Base-by-base conservation (phyloP, 2,888 invertebrate genomes). In the Andricus curvator region DNA sequence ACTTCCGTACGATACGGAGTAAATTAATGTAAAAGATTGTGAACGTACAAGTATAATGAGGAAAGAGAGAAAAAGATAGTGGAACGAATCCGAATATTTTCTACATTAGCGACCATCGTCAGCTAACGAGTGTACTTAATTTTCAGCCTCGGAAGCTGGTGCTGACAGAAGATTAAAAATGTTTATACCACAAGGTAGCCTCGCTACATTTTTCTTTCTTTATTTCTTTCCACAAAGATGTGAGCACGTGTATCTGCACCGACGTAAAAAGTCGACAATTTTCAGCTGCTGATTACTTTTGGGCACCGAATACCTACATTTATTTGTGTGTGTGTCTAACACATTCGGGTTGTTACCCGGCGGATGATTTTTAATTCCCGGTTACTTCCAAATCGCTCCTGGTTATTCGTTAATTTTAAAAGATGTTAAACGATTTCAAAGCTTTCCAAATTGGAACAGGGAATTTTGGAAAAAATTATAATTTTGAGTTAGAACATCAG, bases 101-200 rank as follows among this genome's bases (percentile, higher is more conserved):
- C 83, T 84, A 84, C 90, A 88, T 91, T 91, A 91, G 88, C 87
- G 84, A 86, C 86, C 86, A 86, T 87, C 85, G 86, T 51, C 74
- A 74, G 48, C 90, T 90, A 90, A 90, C 88, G 89, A 90, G 90
- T 85, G 84, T 86, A 89, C 88, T 90, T 91, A 89, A 91, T 89
- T 89, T 88, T 87, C 83, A 86, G 85, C 81, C 80, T 85, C 82
- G 82, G 84, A 82, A 85, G 84, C 86, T 87, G 87, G 82, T 81
- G 83, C 86, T 88, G 88, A 89, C 89, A 84, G 84, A 84, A 88
- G 85, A 90, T 90, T 90, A 89, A 91, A 90, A 89, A 88, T 88
- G 85, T 88, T 87, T 85, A 86, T 56, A 74, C 56, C 56, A 20
- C 37, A 82, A 77, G 68, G 80, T 78, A 41, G 78, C 78, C 78